Evolutionary conservation across 1,140 invertebrate genomes (phyloP).

Genomic region (Tetramorium simillimum): DNA sequence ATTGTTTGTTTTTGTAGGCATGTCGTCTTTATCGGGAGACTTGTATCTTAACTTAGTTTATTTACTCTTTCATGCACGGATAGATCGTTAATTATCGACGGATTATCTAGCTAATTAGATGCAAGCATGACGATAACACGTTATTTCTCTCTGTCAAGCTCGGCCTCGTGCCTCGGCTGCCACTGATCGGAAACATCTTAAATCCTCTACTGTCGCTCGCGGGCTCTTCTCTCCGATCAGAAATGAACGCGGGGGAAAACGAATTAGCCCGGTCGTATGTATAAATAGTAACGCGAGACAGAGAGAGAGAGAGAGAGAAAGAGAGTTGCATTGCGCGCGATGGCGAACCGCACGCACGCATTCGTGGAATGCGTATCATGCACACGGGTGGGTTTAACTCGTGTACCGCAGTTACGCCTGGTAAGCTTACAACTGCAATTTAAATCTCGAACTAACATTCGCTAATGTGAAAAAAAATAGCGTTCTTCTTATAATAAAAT

Average conservation of each 20-base stretch:
- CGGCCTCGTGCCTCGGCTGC: conserved; percentile 26
- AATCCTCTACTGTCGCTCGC: conserved; percentile 58
- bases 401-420: neutral
- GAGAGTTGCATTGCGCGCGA: conserved; percentile 52
- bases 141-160: conserved; percentile 4
- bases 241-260: conserved; percentile 68
- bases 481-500: conserved; percentile 11
- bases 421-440: conserved; percentile 10
- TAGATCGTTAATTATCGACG: conserved; percentile 29
- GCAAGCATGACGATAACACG: conserved; percentile 31
- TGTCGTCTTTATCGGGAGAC: conserved; percentile 8
- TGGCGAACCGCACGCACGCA: conserved; percentile 58
- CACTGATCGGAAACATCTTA: conserved; percentile 74
- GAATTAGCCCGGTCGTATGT: conserved; percentile 75
- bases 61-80: neutral
- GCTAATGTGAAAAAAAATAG: neutral
- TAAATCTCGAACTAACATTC: neutral
- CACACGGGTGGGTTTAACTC: neutral
- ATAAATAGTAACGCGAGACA: conserved; percentile 74
- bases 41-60: conserved; percentile 14
- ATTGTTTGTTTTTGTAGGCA: neutral
- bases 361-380: conserved; percentile 41
- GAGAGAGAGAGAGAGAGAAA: neutral
- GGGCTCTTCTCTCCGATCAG: conserved; percentile 37
- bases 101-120: conserved; percentile 50